Evolutionary conservation across 2,797 vertebrate genomes (phyloP).

Genomic region (Artibeus jamaicensis): DNA sequence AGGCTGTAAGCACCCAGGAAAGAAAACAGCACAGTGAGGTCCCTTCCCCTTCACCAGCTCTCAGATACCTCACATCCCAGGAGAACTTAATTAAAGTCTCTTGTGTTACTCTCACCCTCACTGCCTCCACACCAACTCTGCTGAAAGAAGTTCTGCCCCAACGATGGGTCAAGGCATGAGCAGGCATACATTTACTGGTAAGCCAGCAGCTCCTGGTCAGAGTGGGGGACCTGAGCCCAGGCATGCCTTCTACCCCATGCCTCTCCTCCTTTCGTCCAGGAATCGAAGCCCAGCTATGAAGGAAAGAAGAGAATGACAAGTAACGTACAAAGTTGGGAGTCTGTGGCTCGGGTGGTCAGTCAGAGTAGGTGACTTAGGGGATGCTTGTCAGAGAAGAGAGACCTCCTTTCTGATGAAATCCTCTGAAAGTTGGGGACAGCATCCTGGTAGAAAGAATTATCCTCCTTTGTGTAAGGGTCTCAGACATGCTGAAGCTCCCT

Average conservation of each 20-base stretch:
- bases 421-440: not conserved
- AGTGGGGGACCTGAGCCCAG: not conserved
- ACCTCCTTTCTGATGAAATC: not conserved
- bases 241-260: not conserved
- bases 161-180: slow-evolving; percentile 52
- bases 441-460: not conserved
- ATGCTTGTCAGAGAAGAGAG: fast-evolving
- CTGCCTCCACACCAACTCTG: not conserved
- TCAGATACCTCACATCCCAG: not conserved
- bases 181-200: slow-evolving; percentile 67
- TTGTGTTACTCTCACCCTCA: slow-evolving; percentile 14
- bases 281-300: not conserved
- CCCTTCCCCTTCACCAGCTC: slow-evolving; percentile 28
- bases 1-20: slow-evolving; percentile 48
- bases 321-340: not conserved
- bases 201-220: slow-evolving; percentile 45
- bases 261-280: not conserved
- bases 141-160: slow-evolving; percentile 49
- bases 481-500: not conserved
- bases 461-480: not conserved
- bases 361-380: not conserved
- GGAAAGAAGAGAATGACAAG: not conserved
- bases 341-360: not conserved
- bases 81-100: slow-evolving; percentile 64
- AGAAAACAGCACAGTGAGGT: slow-evolving; percentile 48